Conservation (phyloP, 2,113 vertebrate genomes). For the Eretmochelys imbricata region DNA sequence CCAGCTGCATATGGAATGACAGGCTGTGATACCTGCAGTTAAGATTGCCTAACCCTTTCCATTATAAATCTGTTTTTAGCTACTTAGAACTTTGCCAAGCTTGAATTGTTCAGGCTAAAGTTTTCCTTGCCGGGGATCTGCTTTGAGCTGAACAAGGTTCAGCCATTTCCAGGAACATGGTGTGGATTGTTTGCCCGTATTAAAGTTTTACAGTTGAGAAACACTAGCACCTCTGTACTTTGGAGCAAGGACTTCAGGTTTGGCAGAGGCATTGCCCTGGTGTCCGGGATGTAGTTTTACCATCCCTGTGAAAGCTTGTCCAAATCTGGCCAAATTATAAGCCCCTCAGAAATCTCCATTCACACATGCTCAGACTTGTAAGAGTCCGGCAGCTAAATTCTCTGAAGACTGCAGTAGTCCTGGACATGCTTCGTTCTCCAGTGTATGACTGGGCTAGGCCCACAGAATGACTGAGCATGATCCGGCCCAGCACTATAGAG, state of each 20-base stretch:
- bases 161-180: not conserved
- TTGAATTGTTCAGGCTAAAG: not conserved
- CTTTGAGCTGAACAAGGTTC: not conserved
- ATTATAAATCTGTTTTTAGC: not conserved
- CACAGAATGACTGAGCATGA: not conserved
- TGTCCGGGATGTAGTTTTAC: not conserved
- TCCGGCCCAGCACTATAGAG: not conserved
- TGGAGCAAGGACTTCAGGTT: not conserved
- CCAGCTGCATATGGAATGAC: not conserved
- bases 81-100: not conserved
- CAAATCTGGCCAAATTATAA: not conserved
- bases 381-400: not conserved
- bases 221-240: not conserved
- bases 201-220: not conserved
- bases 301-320: not conserved
- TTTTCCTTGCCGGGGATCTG: not conserved
- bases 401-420: not conserved
- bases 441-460: not conserved
- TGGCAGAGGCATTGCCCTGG: not conserved
- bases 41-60: not conserved
- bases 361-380: not conserved
- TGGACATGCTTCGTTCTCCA: fast-evolving
- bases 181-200: not conserved
- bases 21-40: not conserved
- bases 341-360: not conserved